These are phyloP conservation scores for Siniperca knerii DNA, from an alignment of 2,113 vertebrate species.

Conservation along the genomic window DNA sequence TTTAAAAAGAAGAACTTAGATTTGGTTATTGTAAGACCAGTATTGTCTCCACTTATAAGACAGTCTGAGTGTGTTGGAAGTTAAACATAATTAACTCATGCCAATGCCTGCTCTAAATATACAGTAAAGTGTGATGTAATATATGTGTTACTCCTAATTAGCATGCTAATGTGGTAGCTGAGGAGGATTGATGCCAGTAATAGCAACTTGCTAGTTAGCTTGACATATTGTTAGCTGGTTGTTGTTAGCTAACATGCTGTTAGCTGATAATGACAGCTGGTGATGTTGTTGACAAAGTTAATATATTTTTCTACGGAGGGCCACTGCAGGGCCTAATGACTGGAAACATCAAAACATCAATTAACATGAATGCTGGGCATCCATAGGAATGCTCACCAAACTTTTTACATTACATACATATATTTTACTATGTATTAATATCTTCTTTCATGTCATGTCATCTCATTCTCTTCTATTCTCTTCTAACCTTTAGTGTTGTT, in stretches of 20 bases:
- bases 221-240: not conserved
- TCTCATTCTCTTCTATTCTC: not conserved
- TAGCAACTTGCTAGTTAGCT: not conserved
- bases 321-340: not conserved
- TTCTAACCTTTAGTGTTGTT: not conserved
- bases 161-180: not conserved
- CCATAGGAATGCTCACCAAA: not conserved
- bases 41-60: not conserved
- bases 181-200: not conserved
- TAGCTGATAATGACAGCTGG: not conserved
- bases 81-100: not conserved
- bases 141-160: not conserved
- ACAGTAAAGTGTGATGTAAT: not conserved
- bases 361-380: not conserved
- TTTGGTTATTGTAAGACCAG: not conserved
- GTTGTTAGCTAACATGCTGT: not conserved
- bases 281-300: not conserved
- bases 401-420: too few relatives aligned
- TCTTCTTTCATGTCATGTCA: not conserved
- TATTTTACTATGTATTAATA: not conserved
- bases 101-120: not conserved
- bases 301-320: not conserved
- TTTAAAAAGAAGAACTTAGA: conserved; percentile 8
- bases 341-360: not conserved
- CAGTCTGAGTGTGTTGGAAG: not conserved